These are phyloP conservation scores for Pteropus alecto DNA, from an alignment of 2,113 vertebrate species.

Conservation along the genomic window DNA sequence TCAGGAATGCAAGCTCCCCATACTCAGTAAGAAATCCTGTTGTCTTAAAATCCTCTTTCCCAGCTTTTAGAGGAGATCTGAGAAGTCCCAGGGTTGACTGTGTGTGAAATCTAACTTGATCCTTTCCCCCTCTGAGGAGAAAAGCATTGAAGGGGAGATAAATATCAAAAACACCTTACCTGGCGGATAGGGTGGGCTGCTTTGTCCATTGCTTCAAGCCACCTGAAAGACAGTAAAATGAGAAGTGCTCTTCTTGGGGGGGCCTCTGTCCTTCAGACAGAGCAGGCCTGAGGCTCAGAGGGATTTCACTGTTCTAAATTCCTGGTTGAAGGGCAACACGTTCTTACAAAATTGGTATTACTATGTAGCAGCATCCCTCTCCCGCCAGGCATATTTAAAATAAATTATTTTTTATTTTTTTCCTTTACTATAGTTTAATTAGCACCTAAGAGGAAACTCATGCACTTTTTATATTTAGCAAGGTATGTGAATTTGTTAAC, in stretches of 20 bases:
- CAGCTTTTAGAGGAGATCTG: background rate
- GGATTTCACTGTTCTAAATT: background rate
- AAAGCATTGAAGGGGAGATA: background rate
- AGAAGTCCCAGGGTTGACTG: background rate
- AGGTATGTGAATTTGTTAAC: background rate
- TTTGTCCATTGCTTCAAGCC: constrained; percentile 91
- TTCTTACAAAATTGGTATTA: background rate
- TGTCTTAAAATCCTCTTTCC: background rate
- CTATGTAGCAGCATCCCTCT: background rate
- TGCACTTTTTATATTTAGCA: background rate
- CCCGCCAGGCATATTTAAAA: background rate
- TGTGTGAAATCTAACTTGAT: background rate
- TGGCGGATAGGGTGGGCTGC: constrained; percentile 89
- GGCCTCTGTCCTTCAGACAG: background rate
- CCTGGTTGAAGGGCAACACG: background rate
- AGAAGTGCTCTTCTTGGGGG: background rate
- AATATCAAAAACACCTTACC: constrained; percentile 78
- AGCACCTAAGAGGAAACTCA: background rate
- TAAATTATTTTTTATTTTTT: background rate
- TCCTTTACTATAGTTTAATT: constrained; percentile 1
- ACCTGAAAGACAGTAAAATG: constrained; percentile 80
- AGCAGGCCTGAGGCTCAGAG: background rate
- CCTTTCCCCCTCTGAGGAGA: background rate
- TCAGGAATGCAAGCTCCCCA: background rate
- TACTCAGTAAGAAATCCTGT: background rate